A percentile compares a stretch with the other conserved stretches of the same genome.
Evolutionary conservation across 2,113 vertebrate genomes (phyloP).

Genomic region (Raphicerus campestris): DNA sequence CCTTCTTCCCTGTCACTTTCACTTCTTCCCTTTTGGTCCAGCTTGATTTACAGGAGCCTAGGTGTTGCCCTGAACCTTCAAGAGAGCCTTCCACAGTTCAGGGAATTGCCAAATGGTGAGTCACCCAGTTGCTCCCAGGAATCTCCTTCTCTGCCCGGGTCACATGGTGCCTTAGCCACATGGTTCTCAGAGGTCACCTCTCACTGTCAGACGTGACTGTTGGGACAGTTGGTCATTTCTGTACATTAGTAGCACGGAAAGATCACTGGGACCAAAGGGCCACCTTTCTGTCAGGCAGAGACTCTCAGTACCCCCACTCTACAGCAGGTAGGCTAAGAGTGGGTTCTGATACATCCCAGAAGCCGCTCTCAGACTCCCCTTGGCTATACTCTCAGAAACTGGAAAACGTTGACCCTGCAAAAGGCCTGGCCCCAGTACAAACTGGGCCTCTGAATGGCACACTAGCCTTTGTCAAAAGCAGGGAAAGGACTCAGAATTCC

Average conservation of each 20-base stretch:
- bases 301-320: not conserved
- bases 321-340: not conserved
- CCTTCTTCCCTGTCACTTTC: not conserved
- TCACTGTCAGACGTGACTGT: not conserved
- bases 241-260: not conserved
- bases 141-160: not conserved
- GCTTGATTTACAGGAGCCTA: not conserved
- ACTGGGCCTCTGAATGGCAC: not conserved
- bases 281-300: not conserved
- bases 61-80: not conserved
- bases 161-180: not conserved
- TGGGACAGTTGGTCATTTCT: not conserved
- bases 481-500: not conserved
- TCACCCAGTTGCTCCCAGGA: not conserved
- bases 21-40: not conserved
- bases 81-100: not conserved
- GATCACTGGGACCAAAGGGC: not conserved
- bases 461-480: not conserved
- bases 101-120: not conserved
- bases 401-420: not conserved
- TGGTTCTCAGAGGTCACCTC: not conserved
- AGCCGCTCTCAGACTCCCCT: not conserved
- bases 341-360: not conserved
- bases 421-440: not conserved
- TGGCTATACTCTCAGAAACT: not conserved